Evolutionary conservation across 2,113 vertebrate genomes (phyloP).

Genomic region (Silurus asotus): DNA sequence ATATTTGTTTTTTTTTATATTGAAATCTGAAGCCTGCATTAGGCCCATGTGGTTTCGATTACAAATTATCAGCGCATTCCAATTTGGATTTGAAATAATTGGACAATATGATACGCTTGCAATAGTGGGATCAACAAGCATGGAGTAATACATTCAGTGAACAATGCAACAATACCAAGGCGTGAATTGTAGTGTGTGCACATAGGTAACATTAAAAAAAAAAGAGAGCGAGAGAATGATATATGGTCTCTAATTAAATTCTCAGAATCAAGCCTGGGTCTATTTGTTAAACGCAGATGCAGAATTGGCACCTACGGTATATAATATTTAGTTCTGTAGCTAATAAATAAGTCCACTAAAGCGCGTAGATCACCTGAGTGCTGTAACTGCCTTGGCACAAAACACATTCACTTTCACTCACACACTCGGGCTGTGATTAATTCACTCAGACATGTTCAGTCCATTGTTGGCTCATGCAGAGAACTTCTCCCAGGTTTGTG

Average conservation of each 20-base stretch:
- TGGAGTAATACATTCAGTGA: not conserved
- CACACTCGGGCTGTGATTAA: constrained; percentile 34
- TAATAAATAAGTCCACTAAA: not conserved
- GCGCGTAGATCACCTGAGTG: not conserved
- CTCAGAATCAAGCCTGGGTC: not conserved
- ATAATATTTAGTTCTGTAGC: constrained; percentile 9
- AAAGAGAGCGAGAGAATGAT: not conserved
- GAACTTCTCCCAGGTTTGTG: constrained; percentile 35
- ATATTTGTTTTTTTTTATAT: not conserved
- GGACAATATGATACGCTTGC: not conserved
- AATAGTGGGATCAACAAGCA: not conserved
- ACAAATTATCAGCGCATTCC: not conserved
- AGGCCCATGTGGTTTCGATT: not conserved
- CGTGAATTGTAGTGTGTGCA: not conserved
- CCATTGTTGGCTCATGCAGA: constrained; percentile 42
- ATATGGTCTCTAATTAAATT: not conserved
- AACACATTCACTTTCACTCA: constrained; percentile 23
- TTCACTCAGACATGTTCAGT: constrained; percentile 46
- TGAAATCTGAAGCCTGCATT: not conserved
- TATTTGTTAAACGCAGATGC: not conserved
- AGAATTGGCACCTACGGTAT: not conserved
- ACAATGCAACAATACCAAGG: not conserved
- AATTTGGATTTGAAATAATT: not conserved
- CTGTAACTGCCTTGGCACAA: constrained; percentile 18
- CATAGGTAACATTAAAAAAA: too few species aligned